These are phyloP conservation scores for Schlechtendalia chinensis DNA, from an alignment of 1,140 invertebrate species.

Conservation along the genomic window DNA sequence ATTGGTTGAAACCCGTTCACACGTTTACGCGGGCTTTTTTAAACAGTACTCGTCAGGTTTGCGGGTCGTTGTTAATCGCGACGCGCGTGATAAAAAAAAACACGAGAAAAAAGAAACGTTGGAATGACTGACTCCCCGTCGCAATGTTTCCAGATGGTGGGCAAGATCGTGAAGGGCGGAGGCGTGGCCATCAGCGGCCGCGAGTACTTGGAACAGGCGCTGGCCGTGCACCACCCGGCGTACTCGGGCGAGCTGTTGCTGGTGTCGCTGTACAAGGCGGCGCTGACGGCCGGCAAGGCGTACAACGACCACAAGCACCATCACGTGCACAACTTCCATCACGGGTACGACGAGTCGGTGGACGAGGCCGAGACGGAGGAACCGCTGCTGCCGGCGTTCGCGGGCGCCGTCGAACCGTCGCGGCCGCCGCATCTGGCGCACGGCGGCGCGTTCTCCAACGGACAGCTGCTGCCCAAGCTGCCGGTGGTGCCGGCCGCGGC, in stretches of 20 bases:
- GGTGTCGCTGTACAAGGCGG: conserved; percentile 74
- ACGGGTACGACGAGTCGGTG: conserved; percentile 58
- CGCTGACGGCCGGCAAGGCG: conserved; percentile 75
- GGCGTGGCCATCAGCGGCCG: conserved; percentile 72
- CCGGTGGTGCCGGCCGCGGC: background rate
- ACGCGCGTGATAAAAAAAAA: no score
- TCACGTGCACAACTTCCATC: conserved; percentile 74
- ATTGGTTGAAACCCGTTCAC: no score
- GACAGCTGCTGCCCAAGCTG: background rate
- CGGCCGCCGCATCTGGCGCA: conserved; percentile 30
- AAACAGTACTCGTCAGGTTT: no score
- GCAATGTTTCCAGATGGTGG: conserved; percentile 64
- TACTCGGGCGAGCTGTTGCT: conserved; percentile 69
- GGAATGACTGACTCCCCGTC: no score
- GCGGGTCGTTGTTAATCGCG: no score
- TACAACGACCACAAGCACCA: conserved; percentile 81
- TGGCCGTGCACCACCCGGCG: conserved; percentile 60
- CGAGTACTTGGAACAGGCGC: conserved; percentile 64
- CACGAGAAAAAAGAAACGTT: no score
- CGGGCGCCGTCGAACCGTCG: background rate
- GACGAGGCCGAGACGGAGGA: conserved; percentile 21
- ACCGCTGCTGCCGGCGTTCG: background rate
- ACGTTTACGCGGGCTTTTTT: no score
- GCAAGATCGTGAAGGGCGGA: conserved; percentile 72
- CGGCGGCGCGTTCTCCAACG: conserved; percentile 22